These are phyloP conservation scores for Noctua pronuba DNA, from an alignment of 2,888 invertebrate genomes.

Conservation along the genomic window DNA sequence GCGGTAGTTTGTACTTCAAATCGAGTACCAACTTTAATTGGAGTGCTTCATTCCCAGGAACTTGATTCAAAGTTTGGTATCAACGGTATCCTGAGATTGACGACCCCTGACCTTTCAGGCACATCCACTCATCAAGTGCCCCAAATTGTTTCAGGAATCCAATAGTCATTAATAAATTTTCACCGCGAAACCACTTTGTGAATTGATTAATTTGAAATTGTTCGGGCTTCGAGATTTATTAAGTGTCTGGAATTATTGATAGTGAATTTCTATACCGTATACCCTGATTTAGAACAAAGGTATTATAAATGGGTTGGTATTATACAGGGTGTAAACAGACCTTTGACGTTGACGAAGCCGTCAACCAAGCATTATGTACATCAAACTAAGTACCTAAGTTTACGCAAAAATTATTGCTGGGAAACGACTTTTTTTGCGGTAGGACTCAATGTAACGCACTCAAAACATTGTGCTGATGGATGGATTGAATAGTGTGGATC, in stretches of 20 bases:
- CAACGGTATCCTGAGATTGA: constrained; percentile 33
- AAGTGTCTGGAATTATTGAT: constrained; percentile 54
- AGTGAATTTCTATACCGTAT: constrained; percentile 30
- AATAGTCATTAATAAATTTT: constrained; percentile 61
- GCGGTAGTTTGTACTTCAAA: constrained; percentile 60
- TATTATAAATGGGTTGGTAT: constrained; percentile 2
- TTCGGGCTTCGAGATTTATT: constrained; percentile 52
- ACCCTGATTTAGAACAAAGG: constrained; percentile 25
- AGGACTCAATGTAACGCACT: no score
- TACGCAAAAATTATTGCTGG: no score
- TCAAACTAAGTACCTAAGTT: no score
- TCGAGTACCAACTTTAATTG: constrained; percentile 61
- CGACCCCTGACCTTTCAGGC: constrained; percentile 22
- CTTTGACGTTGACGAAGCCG: no score
- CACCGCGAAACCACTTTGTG: constrained; percentile 49
- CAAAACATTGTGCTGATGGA: no score
- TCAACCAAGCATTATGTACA: no score
- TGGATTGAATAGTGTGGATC: no score
- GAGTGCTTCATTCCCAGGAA: constrained; percentile 40
- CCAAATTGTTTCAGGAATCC: constrained; percentile 48
- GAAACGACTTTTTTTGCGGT: no score
- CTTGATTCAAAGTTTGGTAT: constrained; percentile 53
- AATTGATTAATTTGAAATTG: constrained; percentile 60
- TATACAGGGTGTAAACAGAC: no score
- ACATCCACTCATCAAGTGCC: constrained; percentile 29